Conservation (phyloP, 1,140 invertebrate genomes). For the Euura lappo region DNA sequence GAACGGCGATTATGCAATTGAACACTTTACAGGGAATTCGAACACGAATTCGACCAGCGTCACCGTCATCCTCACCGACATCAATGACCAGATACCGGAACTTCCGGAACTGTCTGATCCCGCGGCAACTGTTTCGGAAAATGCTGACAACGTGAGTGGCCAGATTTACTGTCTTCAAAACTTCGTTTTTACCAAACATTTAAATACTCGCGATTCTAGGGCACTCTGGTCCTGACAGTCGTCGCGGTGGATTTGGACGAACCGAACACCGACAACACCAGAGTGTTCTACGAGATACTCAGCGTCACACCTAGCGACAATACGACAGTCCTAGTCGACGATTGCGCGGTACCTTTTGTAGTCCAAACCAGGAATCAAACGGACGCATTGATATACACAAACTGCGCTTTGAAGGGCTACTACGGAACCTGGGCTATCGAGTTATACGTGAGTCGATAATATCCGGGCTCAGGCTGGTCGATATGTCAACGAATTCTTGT, state of each 20-base stretch:
- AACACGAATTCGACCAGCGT: constrained; percentile 39
- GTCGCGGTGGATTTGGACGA: constrained; percentile 59
- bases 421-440: constrained; percentile 60
- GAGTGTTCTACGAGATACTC: constrained; percentile 54
- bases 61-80: constrained; percentile 58
- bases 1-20: constrained; percentile 22
- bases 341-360: constrained; percentile 51
- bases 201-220: constrained; percentile 39
- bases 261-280: constrained; percentile 58
- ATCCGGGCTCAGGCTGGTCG: background rate
- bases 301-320: constrained; percentile 17
- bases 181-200: background rate
- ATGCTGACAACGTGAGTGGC: constrained; percentile 47
- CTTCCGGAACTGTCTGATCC: constrained; percentile 43
- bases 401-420: constrained; percentile 53
- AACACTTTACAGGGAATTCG: constrained; percentile 24
- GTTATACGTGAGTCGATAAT: constrained; percentile 49
- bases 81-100: constrained; percentile 64
- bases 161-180: background rate
- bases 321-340: constrained; percentile 3
- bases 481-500: background rate
- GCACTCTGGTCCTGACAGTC: constrained; percentile 40
- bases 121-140: constrained; percentile 53
- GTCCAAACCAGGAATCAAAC: constrained; percentile 49
- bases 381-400: constrained; percentile 51